Conservation (phyloP, 2,113 vertebrate genomes). For the Cynopterus brachyotis region DNA sequence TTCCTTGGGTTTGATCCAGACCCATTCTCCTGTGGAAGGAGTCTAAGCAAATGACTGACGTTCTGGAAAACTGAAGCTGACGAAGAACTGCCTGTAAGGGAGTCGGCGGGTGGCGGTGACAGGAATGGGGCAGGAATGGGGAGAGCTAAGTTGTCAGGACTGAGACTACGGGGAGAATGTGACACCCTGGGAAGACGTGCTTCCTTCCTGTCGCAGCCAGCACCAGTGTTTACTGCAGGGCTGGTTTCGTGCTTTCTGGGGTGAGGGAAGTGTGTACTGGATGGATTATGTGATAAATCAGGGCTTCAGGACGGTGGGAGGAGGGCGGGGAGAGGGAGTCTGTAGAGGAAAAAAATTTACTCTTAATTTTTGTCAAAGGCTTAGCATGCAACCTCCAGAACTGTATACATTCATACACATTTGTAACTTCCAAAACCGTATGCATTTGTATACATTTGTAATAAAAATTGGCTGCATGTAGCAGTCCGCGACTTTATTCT, state of each 20-base stretch:
- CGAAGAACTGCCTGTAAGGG: background rate
- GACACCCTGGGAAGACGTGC: background rate
- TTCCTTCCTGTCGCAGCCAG: background rate
- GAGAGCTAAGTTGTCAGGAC: background rate
- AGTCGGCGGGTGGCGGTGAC: background rate
- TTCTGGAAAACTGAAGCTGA: background rate
- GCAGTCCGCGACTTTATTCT: background rate
- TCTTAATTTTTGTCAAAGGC: background rate
- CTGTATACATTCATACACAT: no score
- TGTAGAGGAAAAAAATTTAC: background rate
- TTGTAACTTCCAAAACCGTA: no score
- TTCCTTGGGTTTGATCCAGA: background rate
- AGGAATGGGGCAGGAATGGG: no score
- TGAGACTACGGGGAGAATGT: background rate
- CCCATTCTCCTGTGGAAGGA: background rate
- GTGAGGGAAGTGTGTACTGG: background rate
- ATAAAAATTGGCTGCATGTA: background rate
- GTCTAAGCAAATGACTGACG: no score
- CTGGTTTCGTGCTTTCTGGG: background rate
- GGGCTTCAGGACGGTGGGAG: background rate
- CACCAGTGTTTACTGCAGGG: accelerated
- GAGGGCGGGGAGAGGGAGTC: background rate
- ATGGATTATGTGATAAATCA: background rate
- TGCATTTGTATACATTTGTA: no score
- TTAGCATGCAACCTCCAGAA: background rate